A percentile compares a stretch with the other conserved stretches of the same genome.
phyloP scores from a whole-genome alignment of 37 sponge, comb jelly and placozoan species.

The Chondrilla cf. caribensis region DNA sequence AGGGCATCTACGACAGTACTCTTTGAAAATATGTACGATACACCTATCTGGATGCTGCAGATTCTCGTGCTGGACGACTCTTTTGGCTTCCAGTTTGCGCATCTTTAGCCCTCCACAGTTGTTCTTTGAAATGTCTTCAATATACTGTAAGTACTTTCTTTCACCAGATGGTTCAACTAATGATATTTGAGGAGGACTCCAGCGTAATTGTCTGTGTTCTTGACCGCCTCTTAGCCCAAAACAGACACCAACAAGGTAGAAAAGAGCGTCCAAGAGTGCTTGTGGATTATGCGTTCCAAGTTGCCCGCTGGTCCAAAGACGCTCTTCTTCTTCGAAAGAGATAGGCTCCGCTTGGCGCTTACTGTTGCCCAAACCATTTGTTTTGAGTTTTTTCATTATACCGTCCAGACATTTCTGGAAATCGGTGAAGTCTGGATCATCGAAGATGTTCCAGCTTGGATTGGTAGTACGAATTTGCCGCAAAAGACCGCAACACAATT shows the following conservation, averaged over 20 bases:
- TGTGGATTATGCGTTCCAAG: slow-evolving; percentile 17
- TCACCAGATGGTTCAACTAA: background rate
- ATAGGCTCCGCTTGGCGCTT: slow-evolving; percentile 41
- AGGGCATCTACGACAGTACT: background rate
- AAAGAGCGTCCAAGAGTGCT: slow-evolving; percentile 30
- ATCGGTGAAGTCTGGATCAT: slow-evolving; percentile 24
- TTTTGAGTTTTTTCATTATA: slow-evolving; percentile 38
- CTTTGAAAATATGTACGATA: background rate
- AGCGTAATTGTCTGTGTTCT: slow-evolving; percentile 41
- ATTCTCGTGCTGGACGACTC: background rate
- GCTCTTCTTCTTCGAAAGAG: slow-evolving; percentile 33
- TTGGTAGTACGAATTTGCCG: slow-evolving; percentile 18
- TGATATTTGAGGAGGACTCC: slow-evolving; percentile 27
- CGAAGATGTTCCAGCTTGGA: slow-evolving; percentile 4
- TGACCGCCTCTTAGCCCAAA: slow-evolving; percentile 37
- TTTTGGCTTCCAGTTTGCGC: background rate
- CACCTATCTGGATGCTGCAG: background rate
- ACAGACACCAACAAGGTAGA: slow-evolving; percentile 23
- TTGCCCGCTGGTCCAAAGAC: slow-evolving; percentile 38
- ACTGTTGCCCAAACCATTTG: slow-evolving; percentile 28
- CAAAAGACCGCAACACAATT: slow-evolving; percentile 36
- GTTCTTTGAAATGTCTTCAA: slow-evolving; percentile 43
- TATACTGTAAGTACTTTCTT: slow-evolving; percentile 10
- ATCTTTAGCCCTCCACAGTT: slow-evolving; percentile 35
- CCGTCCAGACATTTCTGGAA: slow-evolving; percentile 38